Evolutionary conservation across 2,113 vertebrate species (phyloP).

Genomic region (Podocnemis expansa): DNA sequence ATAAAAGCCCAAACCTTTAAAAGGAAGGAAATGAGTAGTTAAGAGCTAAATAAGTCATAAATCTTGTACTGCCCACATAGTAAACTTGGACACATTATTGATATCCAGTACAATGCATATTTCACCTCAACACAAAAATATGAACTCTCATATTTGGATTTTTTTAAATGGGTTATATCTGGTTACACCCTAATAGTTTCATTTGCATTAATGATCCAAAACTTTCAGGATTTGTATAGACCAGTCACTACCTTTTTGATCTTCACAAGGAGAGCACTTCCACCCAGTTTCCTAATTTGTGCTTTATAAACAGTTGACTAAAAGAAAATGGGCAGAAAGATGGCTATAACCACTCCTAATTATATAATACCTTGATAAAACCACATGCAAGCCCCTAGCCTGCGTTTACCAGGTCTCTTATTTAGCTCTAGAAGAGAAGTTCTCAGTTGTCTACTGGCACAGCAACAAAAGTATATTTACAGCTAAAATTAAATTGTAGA

Average conservation of each 20-base stretch:
- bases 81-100: background rate
- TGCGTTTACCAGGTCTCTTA: background rate
- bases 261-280: background rate
- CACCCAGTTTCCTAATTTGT: background rate
- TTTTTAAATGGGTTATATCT: background rate
- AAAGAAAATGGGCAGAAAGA: background rate
- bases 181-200: background rate
- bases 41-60: background rate
- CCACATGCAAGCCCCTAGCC: too few species aligned
- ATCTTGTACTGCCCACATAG: background rate
- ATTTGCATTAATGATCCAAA: background rate
- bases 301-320: background rate
- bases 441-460: background rate
- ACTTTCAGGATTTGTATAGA: background rate
- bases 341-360: background rate
- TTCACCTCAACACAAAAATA: background rate
- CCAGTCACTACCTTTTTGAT: background rate
- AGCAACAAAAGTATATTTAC: background rate
- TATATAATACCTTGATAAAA: background rate
- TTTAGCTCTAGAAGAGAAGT: background rate
- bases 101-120: background rate
- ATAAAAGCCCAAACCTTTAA: background rate
- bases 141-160: background rate
- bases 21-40: background rate
- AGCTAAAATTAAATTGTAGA: background rate